A percentile compares a stretch with the other conserved stretches of the same genome.
phyloP scores from a whole-genome alignment of 2,888 invertebrate species.

The Drosophila setosimentum region DNA sequence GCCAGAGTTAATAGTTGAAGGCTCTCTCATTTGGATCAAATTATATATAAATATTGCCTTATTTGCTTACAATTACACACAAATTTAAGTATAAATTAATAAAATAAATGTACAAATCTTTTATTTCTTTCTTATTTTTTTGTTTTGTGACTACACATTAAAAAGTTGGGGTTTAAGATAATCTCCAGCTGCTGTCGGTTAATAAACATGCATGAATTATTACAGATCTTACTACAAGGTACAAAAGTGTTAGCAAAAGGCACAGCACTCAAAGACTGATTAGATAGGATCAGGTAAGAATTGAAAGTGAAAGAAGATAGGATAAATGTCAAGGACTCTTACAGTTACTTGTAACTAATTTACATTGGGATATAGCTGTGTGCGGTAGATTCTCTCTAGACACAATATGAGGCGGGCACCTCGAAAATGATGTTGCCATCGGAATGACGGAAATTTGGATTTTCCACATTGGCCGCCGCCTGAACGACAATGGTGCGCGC shows the following conservation, averaged over 20 bases:
- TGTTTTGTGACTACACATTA: constrained; percentile 13
- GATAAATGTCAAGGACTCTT: constrained; percentile 18
- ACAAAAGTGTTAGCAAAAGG: constrained; percentile 26
- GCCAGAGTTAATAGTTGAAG: constrained; percentile 5
- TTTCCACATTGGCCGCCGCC: constrained; percentile 82
- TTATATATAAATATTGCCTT: constrained; percentile 33
- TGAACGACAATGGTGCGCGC: constrained; percentile 85
- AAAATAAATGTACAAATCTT: constrained; percentile 51
- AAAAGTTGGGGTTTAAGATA: constrained; percentile 22
- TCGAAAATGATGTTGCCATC: constrained; percentile 84
- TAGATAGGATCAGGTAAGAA: constrained; percentile 4
- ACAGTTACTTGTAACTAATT: constrained; percentile 45
- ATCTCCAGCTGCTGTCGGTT: background rate
- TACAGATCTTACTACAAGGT: constrained; percentile 8
- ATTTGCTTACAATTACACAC: constrained; percentile 27
- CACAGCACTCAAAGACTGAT: constrained; percentile 28
- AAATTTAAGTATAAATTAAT: constrained; percentile 47
- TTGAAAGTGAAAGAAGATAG: constrained; percentile 1
- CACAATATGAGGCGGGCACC: constrained; percentile 84
- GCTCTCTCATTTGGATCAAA: constrained; percentile 7
- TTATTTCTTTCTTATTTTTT: background rate
- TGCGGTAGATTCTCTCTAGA: constrained; percentile 51
- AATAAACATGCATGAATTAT: constrained; percentile 33
- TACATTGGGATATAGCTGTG: constrained; percentile 50
- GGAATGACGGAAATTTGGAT: constrained; percentile 83